A percentile compares a stretch with the other conserved stretches of the same genome.
phyloP scores from a whole-genome alignment of 2,888 invertebrate genomes.

The Malthinus seriepunctatus region DNA sequence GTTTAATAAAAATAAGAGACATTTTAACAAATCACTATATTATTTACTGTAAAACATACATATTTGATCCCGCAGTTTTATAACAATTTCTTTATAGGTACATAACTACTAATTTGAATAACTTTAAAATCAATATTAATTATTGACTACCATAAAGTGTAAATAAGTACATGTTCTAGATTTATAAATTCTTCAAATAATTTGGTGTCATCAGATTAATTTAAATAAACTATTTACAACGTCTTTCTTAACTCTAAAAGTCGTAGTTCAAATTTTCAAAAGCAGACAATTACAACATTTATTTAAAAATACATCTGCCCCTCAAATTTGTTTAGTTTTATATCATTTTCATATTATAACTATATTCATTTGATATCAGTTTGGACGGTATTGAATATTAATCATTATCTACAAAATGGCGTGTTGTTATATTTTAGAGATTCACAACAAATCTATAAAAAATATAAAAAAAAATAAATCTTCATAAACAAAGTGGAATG shows the following conservation, averaged over 20 bases:
- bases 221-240: constrained; percentile 1
- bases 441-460: no score
- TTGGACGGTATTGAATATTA: constrained; percentile 22
- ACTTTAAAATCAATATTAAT: constrained; percentile 30
- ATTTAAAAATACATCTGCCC: constrained; percentile 9
- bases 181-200: constrained; percentile 1
- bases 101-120: constrained; percentile 38
- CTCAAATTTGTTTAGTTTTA: constrained; percentile 6
- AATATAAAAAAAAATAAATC: no score
- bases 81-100: constrained; percentile 37
- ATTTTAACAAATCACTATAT: constrained; percentile 22
- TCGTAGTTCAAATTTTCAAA: constrained; percentile 13
- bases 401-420: neutral
- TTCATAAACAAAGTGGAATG: constrained; percentile 34
- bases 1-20: constrained; percentile 7
- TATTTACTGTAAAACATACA: constrained; percentile 54
- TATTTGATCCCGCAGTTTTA: constrained; percentile 53
- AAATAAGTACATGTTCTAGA: constrained; percentile 11
- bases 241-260: neutral
- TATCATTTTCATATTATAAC: neutral
- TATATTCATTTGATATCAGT: constrained; percentile 12
- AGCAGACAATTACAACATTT: constrained; percentile 9
- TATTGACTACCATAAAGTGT: constrained; percentile 21
- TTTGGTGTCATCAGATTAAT: constrained; percentile 9
- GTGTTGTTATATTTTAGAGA: no score